phyloP scores from a whole-genome alignment of 2,888 invertebrate species.

The Conistra vaccinii region DNA sequence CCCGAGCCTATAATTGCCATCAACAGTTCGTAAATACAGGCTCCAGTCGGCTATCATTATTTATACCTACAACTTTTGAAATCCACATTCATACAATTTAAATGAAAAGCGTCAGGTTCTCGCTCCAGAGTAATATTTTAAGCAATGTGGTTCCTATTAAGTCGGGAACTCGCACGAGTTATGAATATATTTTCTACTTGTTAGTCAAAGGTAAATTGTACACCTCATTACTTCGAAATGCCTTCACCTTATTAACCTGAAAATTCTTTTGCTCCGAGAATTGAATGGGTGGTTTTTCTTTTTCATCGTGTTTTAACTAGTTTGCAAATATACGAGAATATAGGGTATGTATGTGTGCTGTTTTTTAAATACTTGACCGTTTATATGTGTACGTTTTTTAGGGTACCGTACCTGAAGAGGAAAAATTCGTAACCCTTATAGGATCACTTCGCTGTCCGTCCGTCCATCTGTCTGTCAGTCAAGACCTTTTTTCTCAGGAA shows the following conservation, averaged over 20 bases:
- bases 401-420: no score
- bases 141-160: constrained; percentile 40
- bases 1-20: not conserved
- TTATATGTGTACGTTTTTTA: not conserved
- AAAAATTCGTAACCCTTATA: no score
- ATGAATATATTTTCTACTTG: constrained; percentile 62
- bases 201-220: constrained; percentile 64
- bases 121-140: constrained; percentile 29
- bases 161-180: constrained; percentile 37
- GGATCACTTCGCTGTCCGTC: no score
- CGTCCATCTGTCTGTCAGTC: no score
- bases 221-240: constrained; percentile 58
- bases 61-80: constrained; percentile 21
- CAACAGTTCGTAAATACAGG: not conserved
- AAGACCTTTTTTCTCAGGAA: no score
- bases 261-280: constrained; percentile 38
- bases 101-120: constrained; percentile 36
- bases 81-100: constrained; percentile 29
- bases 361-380: not conserved
- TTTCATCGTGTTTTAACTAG: not conserved
- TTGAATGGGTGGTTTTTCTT: constrained; percentile 22
- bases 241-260: constrained; percentile 31
- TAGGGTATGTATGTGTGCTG: not conserved
- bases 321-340: not conserved
- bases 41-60: constrained; percentile 11